These are phyloP conservation scores for Oxycera nigricornis DNA, from an alignment of 2,888 invertebrate genomes.

Conservation along the genomic window DNA sequence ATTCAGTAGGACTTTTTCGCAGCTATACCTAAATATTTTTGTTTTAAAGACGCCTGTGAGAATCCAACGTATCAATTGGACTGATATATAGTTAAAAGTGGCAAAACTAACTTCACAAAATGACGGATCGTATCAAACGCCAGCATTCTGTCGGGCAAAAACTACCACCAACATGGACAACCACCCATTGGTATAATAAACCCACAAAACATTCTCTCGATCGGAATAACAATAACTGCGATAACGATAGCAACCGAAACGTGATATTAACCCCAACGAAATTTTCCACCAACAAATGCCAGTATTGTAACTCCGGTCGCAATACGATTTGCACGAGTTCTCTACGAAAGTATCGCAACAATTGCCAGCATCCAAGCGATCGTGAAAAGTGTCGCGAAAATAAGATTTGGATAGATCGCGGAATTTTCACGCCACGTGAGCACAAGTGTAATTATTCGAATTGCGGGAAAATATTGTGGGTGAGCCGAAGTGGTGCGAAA, in stretches of 20 bases:
- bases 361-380: slow-evolving; percentile 21
- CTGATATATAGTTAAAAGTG: too few species aligned
- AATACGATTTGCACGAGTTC: slow-evolving; percentile 44
- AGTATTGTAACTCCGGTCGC: background rate
- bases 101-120: background rate
- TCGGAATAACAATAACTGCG: slow-evolving; percentile 42
- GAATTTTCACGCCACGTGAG: background rate
- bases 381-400: background rate
- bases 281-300: background rate
- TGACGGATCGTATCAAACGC: slow-evolving; percentile 9
- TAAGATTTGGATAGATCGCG: background rate
- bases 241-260: slow-evolving; percentile 24
- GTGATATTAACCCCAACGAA: background rate
- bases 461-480: slow-evolving; percentile 60
- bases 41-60: too few species aligned
- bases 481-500: slow-evolving; percentile 52
- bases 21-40: too few species aligned
- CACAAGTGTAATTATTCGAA: slow-evolving; percentile 57
- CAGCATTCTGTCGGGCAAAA: background rate
- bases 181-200: background rate
- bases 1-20: too few species aligned
- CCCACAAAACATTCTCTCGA: slow-evolving; percentile 25
- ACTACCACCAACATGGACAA: background rate
- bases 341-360: slow-evolving; percentile 38
- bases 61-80: too few species aligned